Evolutionary conservation across 2,113 vertebrate species (phyloP), one percentile per base, ranked within the genome.

Genomic region (Cochlearius cochlearius): DNA sequence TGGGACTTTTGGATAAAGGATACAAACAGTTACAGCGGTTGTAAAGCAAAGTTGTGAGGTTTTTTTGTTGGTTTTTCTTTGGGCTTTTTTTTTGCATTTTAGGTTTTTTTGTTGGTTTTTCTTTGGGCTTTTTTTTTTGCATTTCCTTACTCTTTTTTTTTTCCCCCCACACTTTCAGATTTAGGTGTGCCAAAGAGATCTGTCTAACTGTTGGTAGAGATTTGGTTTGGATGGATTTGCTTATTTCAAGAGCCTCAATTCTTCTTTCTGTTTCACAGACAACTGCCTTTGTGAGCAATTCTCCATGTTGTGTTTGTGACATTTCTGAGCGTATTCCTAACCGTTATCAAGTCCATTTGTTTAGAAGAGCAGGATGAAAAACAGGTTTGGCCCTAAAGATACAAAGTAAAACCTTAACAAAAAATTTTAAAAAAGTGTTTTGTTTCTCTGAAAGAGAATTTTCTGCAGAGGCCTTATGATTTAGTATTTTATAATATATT

Each of bases 31-130:
- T 62, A n/a, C 21, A 76, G 32, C 18, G 5, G 9, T 19, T 2
- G 1, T 64, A 72, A 49, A 63, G 4, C 19, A 39, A 91, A 47
- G 1, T 15, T 60, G 8, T 4, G 15, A 30, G 12, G 5, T 2
- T 8, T 9, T 53, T 73, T 71, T 32, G 4, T 18, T 32, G 14
- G 5, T 39, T 41, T 39, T 39, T 27, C 30, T 30, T 49, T 25
- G 5, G 6, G 3, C 0, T 21, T 56, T 30, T 26, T 27, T 30
- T n/a, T 63, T 29, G 0, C 3, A 19, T 12, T n/a, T n/a, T n/a
- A 30, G 12, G 5, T 2, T 8, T 9, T 53, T 73, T 71, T 32
- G 4, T 18, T 32, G 14, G 5, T 39, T 41, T 39, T 39, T 27
- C 30, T 30, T 49, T 25, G 5, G 6, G 3, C 0, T 21, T 56